Base-by-base conservation (phyloP, 2,113 vertebrate species). In the Neolamprologus falcicula region DNA sequence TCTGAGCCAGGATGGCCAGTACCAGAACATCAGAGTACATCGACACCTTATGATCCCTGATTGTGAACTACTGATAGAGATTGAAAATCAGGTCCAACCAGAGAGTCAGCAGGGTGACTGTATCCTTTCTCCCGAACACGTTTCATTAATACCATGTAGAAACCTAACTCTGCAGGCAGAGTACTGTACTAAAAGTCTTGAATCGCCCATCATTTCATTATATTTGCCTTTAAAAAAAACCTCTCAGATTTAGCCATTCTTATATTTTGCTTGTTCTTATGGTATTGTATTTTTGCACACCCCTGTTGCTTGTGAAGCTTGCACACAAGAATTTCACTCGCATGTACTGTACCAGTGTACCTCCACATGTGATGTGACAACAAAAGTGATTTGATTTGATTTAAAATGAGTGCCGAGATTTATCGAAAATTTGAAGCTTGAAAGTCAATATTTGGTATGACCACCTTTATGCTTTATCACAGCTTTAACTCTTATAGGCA, bases 1-100 rank as follows among this genome's bases (percentile, higher is more conserved):
- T 4, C 96, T 99, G 78, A 97, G 96, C 52, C 53, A 37, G 37
- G 94, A 87, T 2, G 97, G 91, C 83, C 97, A 99, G 82, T 99
- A 99, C 92, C 97, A 97, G 95, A 96, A 99, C 94, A 98, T 99
- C 92, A 97, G 94, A 7, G 96, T 99, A 6, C 96, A 96, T 5
- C 96, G 98, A 66, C 96, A 96, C 55, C 94, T 99, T 21, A 97
- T 94, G 97, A 88, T 98, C 4, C 96, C 99, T 19, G 98, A 99
- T 91, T 98, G 99, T 96, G 96, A 97, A 59, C 96, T 99, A 78
- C 94, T 99, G 90, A 97, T 98, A 83, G 98, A 99, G 82, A 97
- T 99, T 68, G 95, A 98, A 88, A 96, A 94, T 85, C 73, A 89
- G 54, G 93, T 98, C 90, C 96, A 97, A 19, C 95, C 96, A 61